Conservation (phyloP, 2,797 vertebrate genomes). For the Poeciliopsis infans region DNA sequence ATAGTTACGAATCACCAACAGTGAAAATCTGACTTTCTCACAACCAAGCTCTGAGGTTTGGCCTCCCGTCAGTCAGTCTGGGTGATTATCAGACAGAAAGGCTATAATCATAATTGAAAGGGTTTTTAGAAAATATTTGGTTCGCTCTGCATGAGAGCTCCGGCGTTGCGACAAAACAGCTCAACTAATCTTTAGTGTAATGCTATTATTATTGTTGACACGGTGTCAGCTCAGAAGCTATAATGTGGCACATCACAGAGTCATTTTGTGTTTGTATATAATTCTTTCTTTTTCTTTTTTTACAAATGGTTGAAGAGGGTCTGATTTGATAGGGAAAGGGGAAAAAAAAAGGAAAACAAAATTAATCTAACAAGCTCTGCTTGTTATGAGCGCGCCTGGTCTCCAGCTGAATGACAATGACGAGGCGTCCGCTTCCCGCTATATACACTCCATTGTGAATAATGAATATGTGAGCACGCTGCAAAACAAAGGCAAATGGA, state of each 20-base stretch:
- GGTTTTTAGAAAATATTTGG: slow-evolving; percentile 20
- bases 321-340: slow-evolving; percentile 13
- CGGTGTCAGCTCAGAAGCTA: slow-evolving; percentile 71
- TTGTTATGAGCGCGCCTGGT: slow-evolving; percentile 72
- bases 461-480: slow-evolving; percentile 70
- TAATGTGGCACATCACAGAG: slow-evolving; percentile 65
- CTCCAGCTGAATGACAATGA: slow-evolving; percentile 77
- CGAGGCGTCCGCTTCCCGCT: slow-evolving; percentile 62
- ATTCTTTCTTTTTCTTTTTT: slow-evolving; percentile 18
- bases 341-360: slow-evolving; percentile 56
- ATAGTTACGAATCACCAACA: slow-evolving; percentile 19
- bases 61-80: background rate
- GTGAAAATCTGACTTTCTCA: background rate
- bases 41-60: background rate
- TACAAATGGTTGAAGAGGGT: slow-evolving; percentile 64
- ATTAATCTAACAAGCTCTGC: slow-evolving; percentile 81
- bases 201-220: slow-evolving; percentile 77
- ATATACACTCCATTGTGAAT: slow-evolving; percentile 71
- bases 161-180: slow-evolving; percentile 42
- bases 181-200: slow-evolving; percentile 69
- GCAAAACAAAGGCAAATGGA: slow-evolving; percentile 74
- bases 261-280: slow-evolving; percentile 69
- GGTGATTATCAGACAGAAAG: slow-evolving; percentile 6
- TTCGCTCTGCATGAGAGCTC: slow-evolving; percentile 37
- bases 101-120: slow-evolving; percentile 3